phyloP scores from a whole-genome alignment of 2,113 vertebrate genomes.

The Melanocharis versteri region DNA sequence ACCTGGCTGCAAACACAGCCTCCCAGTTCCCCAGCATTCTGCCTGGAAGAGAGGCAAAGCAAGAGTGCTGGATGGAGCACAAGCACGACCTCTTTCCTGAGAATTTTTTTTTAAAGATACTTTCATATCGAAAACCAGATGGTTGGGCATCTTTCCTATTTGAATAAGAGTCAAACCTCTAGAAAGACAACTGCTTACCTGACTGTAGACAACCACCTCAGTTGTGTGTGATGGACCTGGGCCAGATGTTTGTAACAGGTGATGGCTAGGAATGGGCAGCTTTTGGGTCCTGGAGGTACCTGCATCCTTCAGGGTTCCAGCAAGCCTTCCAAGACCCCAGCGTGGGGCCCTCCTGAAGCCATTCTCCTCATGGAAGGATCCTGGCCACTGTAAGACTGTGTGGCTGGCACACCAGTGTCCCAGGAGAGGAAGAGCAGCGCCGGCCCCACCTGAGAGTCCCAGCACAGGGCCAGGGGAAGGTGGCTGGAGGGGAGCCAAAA shows the following conservation, averaged over 20 bases:
- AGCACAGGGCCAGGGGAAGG: not conserved
- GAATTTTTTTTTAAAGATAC: not conserved
- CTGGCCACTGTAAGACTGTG: not conserved
- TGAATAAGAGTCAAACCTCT: not conserved
- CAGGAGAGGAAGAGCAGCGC: not conserved
- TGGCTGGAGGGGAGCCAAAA: not conserved
- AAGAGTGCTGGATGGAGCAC: not conserved
- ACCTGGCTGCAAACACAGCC: not conserved
- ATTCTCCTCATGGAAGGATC: rapidly evolving
- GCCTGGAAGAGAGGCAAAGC: not conserved
- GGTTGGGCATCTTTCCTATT: not conserved
- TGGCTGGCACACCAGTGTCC: not conserved
- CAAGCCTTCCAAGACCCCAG: not conserved
- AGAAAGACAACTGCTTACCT: not conserved
- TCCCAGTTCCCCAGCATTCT: not conserved
- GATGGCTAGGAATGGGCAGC: not conserved
- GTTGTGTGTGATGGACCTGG: not conserved
- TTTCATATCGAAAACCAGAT: not conserved
- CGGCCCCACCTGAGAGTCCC: not conserved
- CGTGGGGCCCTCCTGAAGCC: not conserved
- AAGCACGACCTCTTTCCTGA: not conserved
- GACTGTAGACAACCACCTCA: not conserved
- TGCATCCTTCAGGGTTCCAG: not conserved
- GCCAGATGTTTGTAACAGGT: not conserved
- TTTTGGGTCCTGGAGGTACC: not conserved